These are phyloP conservation scores for Grallaria varia DNA, from an alignment of 2,113 vertebrate genomes.

Conservation along the genomic window DNA sequence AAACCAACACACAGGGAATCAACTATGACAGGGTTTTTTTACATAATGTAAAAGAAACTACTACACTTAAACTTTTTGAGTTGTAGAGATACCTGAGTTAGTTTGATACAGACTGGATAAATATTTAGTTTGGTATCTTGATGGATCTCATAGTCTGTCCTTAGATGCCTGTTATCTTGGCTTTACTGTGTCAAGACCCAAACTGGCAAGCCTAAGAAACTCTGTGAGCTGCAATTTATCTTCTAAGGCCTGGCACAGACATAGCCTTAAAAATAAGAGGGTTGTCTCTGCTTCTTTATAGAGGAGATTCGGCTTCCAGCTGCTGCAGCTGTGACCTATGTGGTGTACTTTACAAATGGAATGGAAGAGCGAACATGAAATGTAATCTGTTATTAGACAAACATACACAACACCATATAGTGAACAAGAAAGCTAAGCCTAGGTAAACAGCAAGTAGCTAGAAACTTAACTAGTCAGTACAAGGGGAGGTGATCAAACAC, in stretches of 20 bases:
- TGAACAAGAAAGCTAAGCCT: neutral
- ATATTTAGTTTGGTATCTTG: neutral
- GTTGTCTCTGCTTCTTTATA: neutral
- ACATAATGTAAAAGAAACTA: neutral
- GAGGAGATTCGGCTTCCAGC: neutral
- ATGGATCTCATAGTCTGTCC: rapidly evolving
- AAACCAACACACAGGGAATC: too few species aligned
- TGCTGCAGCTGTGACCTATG: neutral
- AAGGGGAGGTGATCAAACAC: neutral
- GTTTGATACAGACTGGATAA: neutral
- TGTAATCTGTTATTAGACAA: neutral
- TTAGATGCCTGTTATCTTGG: neutral
- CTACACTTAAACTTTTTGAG: neutral
- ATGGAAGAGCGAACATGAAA: neutral
- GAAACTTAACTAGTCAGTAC: neutral
- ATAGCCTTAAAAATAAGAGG: neutral
- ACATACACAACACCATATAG: rapidly evolving
- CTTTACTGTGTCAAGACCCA: neutral
- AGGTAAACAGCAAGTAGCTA: neutral
- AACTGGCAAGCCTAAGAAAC: neutral
- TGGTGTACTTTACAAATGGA: neutral
- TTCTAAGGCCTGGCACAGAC: neutral
- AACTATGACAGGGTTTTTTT: neutral
- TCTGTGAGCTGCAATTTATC: neutral
- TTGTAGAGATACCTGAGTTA: neutral